These are phyloP conservation scores for Psittacula echo DNA, from an alignment of 2,797 vertebrate species.

Conservation along the genomic window DNA sequence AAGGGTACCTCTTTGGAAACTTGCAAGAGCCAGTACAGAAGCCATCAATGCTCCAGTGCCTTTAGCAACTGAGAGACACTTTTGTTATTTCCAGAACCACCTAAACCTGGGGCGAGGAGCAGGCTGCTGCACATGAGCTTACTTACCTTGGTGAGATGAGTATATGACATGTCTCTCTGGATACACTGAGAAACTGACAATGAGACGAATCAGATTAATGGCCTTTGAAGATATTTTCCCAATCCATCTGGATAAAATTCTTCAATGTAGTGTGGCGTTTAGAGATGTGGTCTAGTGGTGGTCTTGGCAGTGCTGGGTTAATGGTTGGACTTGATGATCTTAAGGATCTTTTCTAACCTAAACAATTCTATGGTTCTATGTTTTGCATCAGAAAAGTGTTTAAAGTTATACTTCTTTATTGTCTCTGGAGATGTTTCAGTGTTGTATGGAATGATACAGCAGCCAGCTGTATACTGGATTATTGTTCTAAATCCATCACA, in stretches of 20 bases:
- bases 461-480: background rate
- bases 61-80: background rate
- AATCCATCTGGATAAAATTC: background rate
- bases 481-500: background rate
- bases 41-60: background rate
- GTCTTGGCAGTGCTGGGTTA: background rate
- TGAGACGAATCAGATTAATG: background rate
- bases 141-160: background rate
- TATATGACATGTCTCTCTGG: background rate
- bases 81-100: background rate
- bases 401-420: background rate
- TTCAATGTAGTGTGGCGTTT: rapidly evolving
- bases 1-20: background rate
- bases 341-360: background rate
- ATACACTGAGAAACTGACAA: background rate
- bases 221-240: background rate
- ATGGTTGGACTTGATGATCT: background rate
- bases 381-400: background rate
- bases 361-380: background rate
- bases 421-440: background rate
- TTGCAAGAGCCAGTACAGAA: background rate
- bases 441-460: background rate
- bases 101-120: background rate
- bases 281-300: background rate
- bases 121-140: background rate